These are phyloP conservation scores for Lasioglossum figueresi DNA, from an alignment of 2,888 invertebrate species.

Conservation along the genomic window DNA sequence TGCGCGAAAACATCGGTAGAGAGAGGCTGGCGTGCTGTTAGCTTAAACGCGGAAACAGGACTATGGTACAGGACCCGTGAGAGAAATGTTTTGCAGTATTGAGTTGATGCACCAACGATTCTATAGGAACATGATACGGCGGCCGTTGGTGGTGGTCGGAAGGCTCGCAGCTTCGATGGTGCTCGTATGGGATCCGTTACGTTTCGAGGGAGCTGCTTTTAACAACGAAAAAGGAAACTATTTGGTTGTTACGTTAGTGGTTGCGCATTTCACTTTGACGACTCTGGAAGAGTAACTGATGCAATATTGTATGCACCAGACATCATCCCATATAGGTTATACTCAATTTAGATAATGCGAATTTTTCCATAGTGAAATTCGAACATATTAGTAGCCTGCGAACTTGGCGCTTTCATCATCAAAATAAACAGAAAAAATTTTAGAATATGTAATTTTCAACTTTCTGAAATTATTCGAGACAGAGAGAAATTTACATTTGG, in stretches of 20 bases:
- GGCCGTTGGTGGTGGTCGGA: constrained; percentile 21
- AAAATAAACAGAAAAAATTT: background rate
- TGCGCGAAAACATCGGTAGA: constrained; percentile 32
- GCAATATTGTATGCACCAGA: background rate
- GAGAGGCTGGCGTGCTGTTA: constrained; percentile 52
- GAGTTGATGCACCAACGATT: constrained; percentile 65
- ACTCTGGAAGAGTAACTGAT: background rate
- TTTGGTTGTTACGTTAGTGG: constrained; percentile 29
- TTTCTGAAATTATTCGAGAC: too few relatives aligned
- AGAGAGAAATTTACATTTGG: background rate
- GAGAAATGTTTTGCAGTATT: constrained; percentile 78
- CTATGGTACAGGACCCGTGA: constrained; percentile 64
- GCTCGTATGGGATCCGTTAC: constrained; percentile 56
- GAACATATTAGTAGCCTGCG: background rate
- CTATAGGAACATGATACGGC: constrained; percentile 38
- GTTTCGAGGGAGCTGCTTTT: constrained; percentile 63
- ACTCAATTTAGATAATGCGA: background rate
- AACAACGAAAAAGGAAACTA: constrained; percentile 49
- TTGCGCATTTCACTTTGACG: constrained; percentile 56
- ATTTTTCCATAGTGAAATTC: background rate
- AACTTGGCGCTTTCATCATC: background rate
- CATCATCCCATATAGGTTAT: background rate
- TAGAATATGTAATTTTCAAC: background rate
- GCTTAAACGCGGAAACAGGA: constrained; percentile 70
- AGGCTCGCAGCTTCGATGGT: constrained; percentile 16